phyloP scores from a whole-genome alignment of 2,888 invertebrate species.

The Ernsta delagoae region DNA sequence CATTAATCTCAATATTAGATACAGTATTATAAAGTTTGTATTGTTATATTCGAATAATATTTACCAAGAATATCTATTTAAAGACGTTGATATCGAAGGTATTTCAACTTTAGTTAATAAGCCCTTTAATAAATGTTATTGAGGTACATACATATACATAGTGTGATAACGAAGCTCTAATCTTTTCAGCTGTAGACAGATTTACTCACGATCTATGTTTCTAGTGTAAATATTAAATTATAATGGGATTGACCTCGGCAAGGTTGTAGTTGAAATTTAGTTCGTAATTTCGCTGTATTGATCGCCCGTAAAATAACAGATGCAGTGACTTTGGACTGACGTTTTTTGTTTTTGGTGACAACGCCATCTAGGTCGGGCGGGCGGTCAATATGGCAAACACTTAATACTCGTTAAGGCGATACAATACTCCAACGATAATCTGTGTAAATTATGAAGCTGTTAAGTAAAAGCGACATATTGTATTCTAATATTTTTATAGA shows the following conservation, averaged over 20 bases:
- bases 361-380: slow-evolving; percentile 55
- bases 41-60: too few species aligned
- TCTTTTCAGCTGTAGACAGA: too few species aligned
- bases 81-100: too few species aligned
- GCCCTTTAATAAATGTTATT: too few species aligned
- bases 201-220: too few species aligned
- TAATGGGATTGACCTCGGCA: slow-evolving; percentile 46
- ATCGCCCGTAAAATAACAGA: slow-evolving; percentile 48
- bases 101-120: too few species aligned
- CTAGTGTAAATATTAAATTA: slow-evolving; percentile 64
- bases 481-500: slow-evolving; percentile 85
- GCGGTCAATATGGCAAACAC: slow-evolving; percentile 53
- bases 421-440: slow-evolving; percentile 74
- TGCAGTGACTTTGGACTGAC: slow-evolving; percentile 60
- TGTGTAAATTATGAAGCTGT: slow-evolving; percentile 72
- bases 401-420: slow-evolving; percentile 54
- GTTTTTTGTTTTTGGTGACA: slow-evolving; percentile 44
- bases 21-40: too few species aligned
- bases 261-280: slow-evolving; percentile 66
- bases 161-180: too few species aligned
- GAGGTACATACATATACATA: too few species aligned
- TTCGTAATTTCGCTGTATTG: slow-evolving; percentile 52
- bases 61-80: too few species aligned
- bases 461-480: slow-evolving; percentile 66
- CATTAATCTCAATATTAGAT: too few species aligned